A percentile compares a stretch with the other conserved stretches of the same genome.
phyloP scores from a whole-genome alignment of 2,888 invertebrate genomes.

The Chrysolina haemoptera region DNA sequence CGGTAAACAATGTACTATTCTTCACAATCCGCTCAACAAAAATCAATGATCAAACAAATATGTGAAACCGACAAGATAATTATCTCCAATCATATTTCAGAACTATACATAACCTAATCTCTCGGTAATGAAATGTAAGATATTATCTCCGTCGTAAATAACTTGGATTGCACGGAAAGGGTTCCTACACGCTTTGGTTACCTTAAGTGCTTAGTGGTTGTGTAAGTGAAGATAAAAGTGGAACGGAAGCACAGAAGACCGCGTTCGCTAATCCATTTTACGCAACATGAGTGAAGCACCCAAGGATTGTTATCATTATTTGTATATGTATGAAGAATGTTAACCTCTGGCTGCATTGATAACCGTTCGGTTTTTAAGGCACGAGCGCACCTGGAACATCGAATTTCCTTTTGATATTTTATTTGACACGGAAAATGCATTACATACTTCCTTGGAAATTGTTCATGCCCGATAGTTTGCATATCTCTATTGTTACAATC shows the following conservation, averaged over 20 bases:
- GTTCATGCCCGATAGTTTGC: not conserved
- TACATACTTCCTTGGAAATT: not conserved
- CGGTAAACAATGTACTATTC: too few species aligned
- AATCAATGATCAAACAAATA: not conserved
- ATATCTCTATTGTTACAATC: not conserved
- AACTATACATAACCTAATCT: not conserved
- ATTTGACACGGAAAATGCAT: not conserved
- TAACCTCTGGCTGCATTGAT: slow-evolving; percentile 16
- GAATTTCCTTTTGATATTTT: not conserved
- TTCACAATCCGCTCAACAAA: not conserved
- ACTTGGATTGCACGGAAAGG: slow-evolving; percentile 32
- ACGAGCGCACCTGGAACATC: slow-evolving; percentile 6
- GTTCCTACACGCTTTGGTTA: slow-evolving; percentile 37
- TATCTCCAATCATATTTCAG: not conserved
- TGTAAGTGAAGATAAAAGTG: slow-evolving; percentile 41
- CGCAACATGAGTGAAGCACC: slow-evolving; percentile 42
- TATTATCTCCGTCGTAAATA: slow-evolving; percentile 14
- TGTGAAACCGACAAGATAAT: not conserved
- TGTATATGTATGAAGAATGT: slow-evolving; percentile 5
- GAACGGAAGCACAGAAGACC: slow-evolving; percentile 53
- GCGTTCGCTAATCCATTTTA: slow-evolving; percentile 49
- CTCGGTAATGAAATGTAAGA: slow-evolving; percentile 1
- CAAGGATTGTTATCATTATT: slow-evolving; percentile 32
- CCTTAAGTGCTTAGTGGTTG: slow-evolving; percentile 31
- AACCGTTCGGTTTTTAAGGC: slow-evolving; percentile 5